Evolutionary conservation across 2,888 invertebrate genomes (phyloP), one percentile per base, ranked within the genome.

Genomic region (Hypomecis punctinalis): DNA sequence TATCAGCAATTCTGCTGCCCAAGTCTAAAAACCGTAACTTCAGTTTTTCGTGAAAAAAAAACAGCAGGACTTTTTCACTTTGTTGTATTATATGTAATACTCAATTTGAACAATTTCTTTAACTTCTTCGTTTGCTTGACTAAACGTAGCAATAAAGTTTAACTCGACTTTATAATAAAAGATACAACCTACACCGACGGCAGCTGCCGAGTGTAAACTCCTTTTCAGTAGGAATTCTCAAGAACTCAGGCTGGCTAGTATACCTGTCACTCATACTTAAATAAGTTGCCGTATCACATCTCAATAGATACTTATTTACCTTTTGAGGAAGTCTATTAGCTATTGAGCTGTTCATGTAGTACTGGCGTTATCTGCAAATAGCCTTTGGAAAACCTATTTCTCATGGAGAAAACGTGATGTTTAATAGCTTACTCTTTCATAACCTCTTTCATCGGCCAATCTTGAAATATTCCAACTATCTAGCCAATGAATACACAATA

Each of bases 211-310:
- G 23, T 23, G 23, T 1, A 23, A 23, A 23, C 23, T 23, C 23
- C 23, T 23, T 23, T 23, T 2, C 23, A 23, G 23, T 70, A 70
- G 77, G 78, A 84, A 81, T 81, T 82, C 76, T 70, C 73, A 70
- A 63, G 67, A 80, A 85, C 83, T 65, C n/a, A 7, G 43, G 55
- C n/a, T 36, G 72, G 70, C 77, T 70, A 69, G 71, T 75, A 71
- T 74, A 74, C 72, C 78, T 82, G 85, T 85, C 85, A 86, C 81
- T 87, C 86, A 81, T 78, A 80, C 76, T 84, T 81, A 84, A 76
- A 77, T 77, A 75, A 80, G 77, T 78, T 76, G 76, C 75, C 77
- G 75, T 82, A 81, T 78, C 76, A 83, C 80, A 76, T 73, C 78
- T 79, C 78, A 78, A 80, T 78, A 77, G 76, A 77, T 75, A 72